Evolutionary conservation across 2,113 vertebrate species (phyloP).

Genomic region (Carassius auratus): DNA sequence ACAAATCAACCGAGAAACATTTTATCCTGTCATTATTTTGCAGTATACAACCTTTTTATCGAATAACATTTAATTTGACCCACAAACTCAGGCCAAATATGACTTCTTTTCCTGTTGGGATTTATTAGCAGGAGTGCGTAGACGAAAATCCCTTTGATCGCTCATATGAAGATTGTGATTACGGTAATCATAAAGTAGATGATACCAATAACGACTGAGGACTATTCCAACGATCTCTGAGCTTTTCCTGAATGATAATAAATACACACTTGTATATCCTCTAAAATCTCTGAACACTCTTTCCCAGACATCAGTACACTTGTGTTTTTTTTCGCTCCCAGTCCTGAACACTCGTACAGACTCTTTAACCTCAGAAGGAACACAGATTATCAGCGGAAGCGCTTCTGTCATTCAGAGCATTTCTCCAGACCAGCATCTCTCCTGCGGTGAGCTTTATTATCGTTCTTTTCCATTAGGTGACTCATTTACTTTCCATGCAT

Average conservation of each 20-base stretch:
- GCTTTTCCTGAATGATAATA: background rate
- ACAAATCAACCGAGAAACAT: background rate
- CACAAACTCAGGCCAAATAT: background rate
- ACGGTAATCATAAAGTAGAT: background rate
- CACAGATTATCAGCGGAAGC: slow-evolving; percentile 11
- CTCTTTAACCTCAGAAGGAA: background rate
- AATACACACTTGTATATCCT: background rate
- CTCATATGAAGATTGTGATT: background rate
- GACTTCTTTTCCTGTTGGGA: background rate
- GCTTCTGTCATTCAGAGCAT: background rate
- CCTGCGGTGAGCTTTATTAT: background rate
- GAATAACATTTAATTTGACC: background rate
- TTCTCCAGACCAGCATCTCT: background rate
- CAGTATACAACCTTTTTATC: background rate
- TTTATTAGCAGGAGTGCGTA: background rate
- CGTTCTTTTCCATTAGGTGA: slow-evolving; percentile 27
- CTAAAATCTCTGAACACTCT: too few species aligned
- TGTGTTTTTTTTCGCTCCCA: background rate
- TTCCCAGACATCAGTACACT: background rate
- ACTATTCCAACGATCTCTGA: background rate
- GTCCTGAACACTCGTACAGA: background rate
- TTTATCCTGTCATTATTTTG: background rate
- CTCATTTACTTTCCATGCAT: background rate
- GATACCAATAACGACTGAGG: background rate
- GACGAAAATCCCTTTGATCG: background rate